These are phyloP conservation scores for Nephila pilipes DNA, from an alignment of 1,140 invertebrate genomes.

Conservation along the genomic window DNA sequence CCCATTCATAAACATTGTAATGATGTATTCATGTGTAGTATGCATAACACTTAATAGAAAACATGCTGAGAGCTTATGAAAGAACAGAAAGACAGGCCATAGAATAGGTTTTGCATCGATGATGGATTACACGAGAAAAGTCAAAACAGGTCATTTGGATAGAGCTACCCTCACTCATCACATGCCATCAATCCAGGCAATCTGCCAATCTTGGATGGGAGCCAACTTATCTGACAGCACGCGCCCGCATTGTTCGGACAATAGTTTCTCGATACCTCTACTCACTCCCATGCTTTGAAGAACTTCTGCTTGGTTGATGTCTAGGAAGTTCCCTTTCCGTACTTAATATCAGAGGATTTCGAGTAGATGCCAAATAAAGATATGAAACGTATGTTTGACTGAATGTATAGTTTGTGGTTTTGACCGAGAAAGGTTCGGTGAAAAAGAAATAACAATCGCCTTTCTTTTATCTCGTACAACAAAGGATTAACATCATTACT, in stretches of 20 bases:
- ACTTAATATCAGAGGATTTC: not conserved
- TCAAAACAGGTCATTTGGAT: conserved; percentile 39
- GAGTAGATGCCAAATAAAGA: not conserved
- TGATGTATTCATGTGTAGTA: not conserved
- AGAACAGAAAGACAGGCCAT: not conserved
- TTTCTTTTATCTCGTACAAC: no score
- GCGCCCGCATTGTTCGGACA: conserved; percentile 37
- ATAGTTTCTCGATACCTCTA: conserved; percentile 53
- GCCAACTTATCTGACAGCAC: conserved; percentile 53
- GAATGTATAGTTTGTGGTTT: no score
- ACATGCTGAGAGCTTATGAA: not conserved
- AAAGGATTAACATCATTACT: no score
- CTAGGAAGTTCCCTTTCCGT: not conserved
- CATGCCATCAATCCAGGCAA: conserved; percentile 60
- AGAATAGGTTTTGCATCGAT: conserved; percentile 34
- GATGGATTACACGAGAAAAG: not conserved
- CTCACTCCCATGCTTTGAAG: not conserved
- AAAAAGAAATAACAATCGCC: no score
- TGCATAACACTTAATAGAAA: not conserved
- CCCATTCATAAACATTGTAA: no score
- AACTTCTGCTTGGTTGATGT: conserved; percentile 16
- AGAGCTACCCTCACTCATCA: conserved; percentile 38
- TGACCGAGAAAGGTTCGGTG: no score
- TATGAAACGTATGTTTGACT: not conserved
- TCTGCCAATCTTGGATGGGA: conserved; percentile 47